Conservation (phyloP, 2,113 vertebrate genomes). For the Ctenodactylus gundi region DNA sequence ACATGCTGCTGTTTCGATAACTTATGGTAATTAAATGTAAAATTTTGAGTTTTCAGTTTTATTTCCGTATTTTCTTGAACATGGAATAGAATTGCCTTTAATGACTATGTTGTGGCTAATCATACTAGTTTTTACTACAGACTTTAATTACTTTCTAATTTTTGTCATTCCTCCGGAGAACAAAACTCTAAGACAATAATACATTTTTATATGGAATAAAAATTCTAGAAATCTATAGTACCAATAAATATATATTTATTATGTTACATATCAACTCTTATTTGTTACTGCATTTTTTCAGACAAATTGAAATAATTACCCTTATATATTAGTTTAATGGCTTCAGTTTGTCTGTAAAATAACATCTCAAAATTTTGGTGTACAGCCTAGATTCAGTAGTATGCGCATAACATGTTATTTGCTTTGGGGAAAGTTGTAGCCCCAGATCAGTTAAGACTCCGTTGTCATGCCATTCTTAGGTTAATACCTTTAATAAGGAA, state of each 20-base stretch:
- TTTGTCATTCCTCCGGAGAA: background rate
- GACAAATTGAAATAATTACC: background rate
- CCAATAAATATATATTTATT: background rate
- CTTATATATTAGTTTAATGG: background rate
- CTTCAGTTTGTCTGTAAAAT: background rate
- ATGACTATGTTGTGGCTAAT: background rate
- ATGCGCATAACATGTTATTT: background rate
- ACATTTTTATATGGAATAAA: background rate
- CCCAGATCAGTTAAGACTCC: background rate
- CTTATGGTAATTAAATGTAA: background rate
- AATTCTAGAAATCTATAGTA: background rate
- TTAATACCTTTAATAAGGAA: background rate
- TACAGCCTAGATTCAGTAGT: background rate
- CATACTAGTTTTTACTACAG: background rate
- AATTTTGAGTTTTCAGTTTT: conserved; percentile 5
- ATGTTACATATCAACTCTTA: too few relatives aligned
- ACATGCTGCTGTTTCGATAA: background rate
- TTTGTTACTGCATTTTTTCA: too few relatives aligned
- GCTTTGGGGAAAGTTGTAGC: background rate
- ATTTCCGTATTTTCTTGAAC: background rate
- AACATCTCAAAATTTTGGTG: background rate
- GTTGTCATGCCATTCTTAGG: background rate
- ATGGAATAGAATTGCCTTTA: background rate
- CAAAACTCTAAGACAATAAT: background rate
- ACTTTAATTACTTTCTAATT: background rate